Evolutionary conservation across 2,113 vertebrate genomes (phyloP).

Genomic region (Cacatua alba): DNA sequence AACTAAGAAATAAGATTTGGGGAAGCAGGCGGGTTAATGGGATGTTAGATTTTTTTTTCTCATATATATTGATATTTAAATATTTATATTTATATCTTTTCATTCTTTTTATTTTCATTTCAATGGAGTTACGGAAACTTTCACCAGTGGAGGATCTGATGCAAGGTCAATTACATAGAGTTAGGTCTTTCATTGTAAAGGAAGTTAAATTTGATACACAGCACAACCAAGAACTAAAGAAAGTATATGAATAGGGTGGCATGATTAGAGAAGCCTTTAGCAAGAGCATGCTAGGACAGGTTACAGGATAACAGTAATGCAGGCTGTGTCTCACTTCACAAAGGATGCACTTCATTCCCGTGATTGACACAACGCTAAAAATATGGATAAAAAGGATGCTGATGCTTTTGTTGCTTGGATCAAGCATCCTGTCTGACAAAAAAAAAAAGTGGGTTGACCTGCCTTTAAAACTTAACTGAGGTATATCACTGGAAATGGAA

Average conservation of each 20-base stretch:
- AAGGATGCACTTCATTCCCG: not conserved
- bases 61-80: not conserved
- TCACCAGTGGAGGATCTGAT: not conserved
- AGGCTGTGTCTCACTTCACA: not conserved
- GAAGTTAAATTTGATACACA: not conserved
- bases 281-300: not conserved
- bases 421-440: not conserved
- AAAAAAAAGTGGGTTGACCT: not conserved
- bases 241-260: not conserved
- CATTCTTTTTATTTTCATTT: not conserved
- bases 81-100: not conserved
- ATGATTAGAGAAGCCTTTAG: not conserved
- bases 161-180: not conserved
- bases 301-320: not conserved
- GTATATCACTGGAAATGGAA: not conserved
- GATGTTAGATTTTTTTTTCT: not conserved
- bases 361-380: not conserved
- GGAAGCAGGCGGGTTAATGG: not conserved
- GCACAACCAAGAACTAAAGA: not conserved
- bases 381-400: not conserved
- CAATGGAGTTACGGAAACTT: not conserved
- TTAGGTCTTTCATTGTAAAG: not conserved
- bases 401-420: not conserved
- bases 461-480: not conserved
- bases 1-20: not conserved